These are phyloP conservation scores for Apis laboriosa DNA, from an alignment of 1,140 invertebrate genomes.

Conservation along the genomic window DNA sequence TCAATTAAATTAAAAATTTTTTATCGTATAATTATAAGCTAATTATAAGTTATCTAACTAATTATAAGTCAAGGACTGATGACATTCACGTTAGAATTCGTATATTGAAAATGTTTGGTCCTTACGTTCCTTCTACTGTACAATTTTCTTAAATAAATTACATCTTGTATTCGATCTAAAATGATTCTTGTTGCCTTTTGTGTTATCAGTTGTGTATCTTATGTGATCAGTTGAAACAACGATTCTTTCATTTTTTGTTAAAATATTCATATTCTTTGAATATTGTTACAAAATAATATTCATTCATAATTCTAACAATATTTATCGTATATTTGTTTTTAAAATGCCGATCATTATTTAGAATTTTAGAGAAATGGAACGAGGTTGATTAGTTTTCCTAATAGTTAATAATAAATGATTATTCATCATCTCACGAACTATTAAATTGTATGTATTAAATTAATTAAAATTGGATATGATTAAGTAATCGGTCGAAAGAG, in stretches of 20 bases:
- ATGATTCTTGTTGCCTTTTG: neutral
- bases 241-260: slow-evolving; percentile 1
- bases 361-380: neutral
- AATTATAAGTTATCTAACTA: neutral
- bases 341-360: slow-evolving; percentile 2
- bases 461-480: slow-evolving; percentile 13
- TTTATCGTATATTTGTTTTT: neutral
- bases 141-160: slow-evolving; percentile 20
- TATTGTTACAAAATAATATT: neutral
- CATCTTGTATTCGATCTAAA: neutral
- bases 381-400: neutral
- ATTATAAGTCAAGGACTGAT: neutral
- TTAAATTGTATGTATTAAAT: neutral
- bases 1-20: neutral
- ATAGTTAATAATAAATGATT: neutral
- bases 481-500: neutral
- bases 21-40: slow-evolving; percentile 6
- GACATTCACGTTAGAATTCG: neutral
- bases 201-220: too few species aligned
- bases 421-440: neutral
- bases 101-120: slow-evolving; percentile 43
- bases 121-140: slow-evolving; percentile 43
- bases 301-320: too few species aligned
- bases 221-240: neutral
- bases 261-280: slow-evolving; percentile 10